phyloP scores from a whole-genome alignment of 2,113 vertebrate species.

The Psittacus erithacus region DNA sequence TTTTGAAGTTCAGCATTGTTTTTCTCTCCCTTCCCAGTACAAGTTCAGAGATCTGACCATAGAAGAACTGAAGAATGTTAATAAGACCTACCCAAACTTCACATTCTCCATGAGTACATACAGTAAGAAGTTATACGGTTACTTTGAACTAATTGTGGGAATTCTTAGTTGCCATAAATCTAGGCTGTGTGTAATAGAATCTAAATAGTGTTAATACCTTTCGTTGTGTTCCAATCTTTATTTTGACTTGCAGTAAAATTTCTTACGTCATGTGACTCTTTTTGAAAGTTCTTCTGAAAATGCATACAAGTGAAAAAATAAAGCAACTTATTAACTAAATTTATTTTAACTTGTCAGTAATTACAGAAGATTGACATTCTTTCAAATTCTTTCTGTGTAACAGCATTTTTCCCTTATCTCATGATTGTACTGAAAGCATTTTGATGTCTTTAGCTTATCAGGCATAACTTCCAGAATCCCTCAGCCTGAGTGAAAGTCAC shows the following conservation, averaged over 20 bases:
- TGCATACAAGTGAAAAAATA: background rate
- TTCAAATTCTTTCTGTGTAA: background rate
- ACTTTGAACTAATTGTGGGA: background rate
- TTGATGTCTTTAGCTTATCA: background rate
- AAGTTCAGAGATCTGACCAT: conserved; percentile 83
- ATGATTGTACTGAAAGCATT: background rate
- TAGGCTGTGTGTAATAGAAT: background rate
- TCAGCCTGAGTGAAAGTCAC: background rate
- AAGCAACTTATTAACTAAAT: background rate
- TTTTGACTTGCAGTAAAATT: background rate
- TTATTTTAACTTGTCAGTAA: background rate
- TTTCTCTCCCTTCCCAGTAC: conserved; percentile 62
- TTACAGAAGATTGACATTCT: background rate
- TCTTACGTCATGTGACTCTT: background rate
- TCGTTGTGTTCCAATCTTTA: background rate
- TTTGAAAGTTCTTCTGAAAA: background rate
- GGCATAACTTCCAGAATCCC: background rate
- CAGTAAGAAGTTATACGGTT: conserved; percentile 69
- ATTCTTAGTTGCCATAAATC: background rate
- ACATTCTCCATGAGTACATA: conserved; percentile 78
- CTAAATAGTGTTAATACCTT: background rate
- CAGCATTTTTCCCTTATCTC: background rate
- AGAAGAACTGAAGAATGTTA: conserved; percentile 78
- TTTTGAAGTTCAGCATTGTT: background rate
- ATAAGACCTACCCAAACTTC: conserved; percentile 74